Percentiles rank a stretch among this genome's conserved stretches.
These are phyloP conservation scores for Steatornis caripensis DNA, from an alignment of 2,113 vertebrate species.

Conservation along the genomic window DNA sequence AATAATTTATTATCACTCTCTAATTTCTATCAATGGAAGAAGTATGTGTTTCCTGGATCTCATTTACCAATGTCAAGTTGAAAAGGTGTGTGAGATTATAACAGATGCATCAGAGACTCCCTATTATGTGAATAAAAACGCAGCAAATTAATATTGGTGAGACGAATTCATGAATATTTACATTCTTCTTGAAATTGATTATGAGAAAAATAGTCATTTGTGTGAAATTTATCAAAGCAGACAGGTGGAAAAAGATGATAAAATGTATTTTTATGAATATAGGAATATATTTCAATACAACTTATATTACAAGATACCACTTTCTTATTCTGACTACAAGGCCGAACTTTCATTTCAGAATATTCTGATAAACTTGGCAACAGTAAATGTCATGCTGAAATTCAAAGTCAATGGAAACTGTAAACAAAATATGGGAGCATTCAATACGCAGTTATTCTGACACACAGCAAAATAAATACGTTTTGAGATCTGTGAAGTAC, in stretches of 20 bases:
- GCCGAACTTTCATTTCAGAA: background rate
- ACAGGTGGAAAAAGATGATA: conserved; percentile 24
- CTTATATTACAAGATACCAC: background rate
- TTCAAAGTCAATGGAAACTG: background rate
- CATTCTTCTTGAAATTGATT: conserved; percentile 25
- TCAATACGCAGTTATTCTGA: background rate
- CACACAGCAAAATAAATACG: background rate
- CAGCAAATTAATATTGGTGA: conserved; percentile 14
- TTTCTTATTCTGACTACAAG: background rate
- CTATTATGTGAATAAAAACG: background rate
- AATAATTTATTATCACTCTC: background rate
- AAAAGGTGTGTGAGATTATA: conserved; percentile 6
- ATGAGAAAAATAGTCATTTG: conserved; percentile 20
- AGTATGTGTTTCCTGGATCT: background rate
- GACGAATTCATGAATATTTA: conserved; percentile 28
- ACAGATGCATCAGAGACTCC: background rate
- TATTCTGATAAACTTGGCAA: background rate
- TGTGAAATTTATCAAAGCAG: conserved; percentile 8
- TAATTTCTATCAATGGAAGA: background rate
- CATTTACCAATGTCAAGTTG: conserved; percentile 7
- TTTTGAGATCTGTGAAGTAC: background rate
- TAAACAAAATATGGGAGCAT: background rate
- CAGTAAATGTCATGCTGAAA: background rate
- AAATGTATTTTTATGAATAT: background rate
- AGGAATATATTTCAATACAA: background rate